Percentiles rank a stretch among this genome's conserved stretches.
These are phyloP conservation scores for Danaus melanippus DNA, from an alignment of 1,140 invertebrate genomes.

Conservation along the genomic window DNA sequence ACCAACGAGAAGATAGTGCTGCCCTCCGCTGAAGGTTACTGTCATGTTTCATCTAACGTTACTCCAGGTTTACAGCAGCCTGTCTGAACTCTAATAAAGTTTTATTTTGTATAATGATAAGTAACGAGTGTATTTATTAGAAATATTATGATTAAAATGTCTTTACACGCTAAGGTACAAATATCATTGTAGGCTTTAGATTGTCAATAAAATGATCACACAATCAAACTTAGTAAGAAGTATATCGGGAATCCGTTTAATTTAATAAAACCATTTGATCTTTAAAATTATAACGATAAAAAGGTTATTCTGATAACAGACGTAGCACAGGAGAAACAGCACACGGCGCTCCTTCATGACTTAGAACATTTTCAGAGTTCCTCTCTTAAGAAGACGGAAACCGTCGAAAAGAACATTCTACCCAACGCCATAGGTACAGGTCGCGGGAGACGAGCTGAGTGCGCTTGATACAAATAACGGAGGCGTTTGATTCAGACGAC, in stretches of 20 bases:
- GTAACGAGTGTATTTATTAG: too few relatives aligned
- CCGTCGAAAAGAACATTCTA: conserved; percentile 84
- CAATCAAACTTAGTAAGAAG: too few relatives aligned
- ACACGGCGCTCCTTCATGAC: conserved; percentile 80
- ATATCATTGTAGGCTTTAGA: too few relatives aligned
- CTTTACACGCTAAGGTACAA: too few relatives aligned
- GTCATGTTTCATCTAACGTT: background rate
- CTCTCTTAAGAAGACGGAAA: conserved; percentile 81
- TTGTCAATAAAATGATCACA: too few relatives aligned
- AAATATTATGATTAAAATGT: too few relatives aligned
- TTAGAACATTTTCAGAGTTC: conserved; percentile 82
- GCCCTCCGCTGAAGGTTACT: conserved; percentile 88
- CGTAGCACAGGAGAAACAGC: conserved; percentile 82
- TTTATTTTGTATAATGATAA: too few relatives aligned
- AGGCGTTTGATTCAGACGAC: too few relatives aligned
- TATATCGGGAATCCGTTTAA: too few relatives aligned
- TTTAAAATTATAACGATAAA: conserved; percentile 2
- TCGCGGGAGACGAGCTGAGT: conserved; percentile 13
- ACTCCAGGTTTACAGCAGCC: too few relatives aligned
- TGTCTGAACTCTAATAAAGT: too few relatives aligned
- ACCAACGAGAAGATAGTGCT: conserved; percentile 90
- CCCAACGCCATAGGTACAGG: conserved; percentile 83
- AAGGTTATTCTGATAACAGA: conserved; percentile 71
- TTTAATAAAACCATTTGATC: too few relatives aligned
- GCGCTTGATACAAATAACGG: conserved; percentile 5